Evolutionary conservation across 2,113 vertebrate genomes (phyloP).

Genomic region (Microtus pennsylvanicus): DNA sequence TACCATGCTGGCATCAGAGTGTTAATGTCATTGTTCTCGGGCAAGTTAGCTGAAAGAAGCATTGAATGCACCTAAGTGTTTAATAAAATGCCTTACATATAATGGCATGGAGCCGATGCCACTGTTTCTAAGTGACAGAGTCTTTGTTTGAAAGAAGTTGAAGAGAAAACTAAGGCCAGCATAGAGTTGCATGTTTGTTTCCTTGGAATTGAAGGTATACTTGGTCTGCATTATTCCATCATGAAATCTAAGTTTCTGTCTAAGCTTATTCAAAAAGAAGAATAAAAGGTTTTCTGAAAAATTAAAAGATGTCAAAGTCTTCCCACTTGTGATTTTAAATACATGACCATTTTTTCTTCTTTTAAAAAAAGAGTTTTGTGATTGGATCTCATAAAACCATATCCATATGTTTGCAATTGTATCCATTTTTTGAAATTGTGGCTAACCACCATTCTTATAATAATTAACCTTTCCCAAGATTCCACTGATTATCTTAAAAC

Average conservation of each 20-base stretch:
- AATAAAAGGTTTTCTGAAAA: neutral
- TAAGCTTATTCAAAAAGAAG: neutral
- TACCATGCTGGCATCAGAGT: neutral
- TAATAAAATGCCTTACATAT: neutral
- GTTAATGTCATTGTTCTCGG: neutral
- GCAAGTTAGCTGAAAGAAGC: neutral
- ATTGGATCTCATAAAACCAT: neutral
- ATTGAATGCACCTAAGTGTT: conserved; percentile 1
- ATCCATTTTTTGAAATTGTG: neutral
- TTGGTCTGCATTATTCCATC: neutral
- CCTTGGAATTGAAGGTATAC: neutral
- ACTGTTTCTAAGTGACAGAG: neutral
- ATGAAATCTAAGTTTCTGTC: conserved; percentile 23
- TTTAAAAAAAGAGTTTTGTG: neutral
- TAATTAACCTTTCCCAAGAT: neutral
- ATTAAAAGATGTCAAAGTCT: neutral
- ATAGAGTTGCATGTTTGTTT: neutral
- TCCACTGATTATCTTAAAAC: neutral
- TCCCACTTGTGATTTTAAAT: neutral
- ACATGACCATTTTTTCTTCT: neutral
- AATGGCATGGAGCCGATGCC: neutral
- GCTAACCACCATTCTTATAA: neutral
- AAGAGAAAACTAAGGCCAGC: neutral
- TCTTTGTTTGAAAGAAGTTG: neutral
- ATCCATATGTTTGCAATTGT: conserved; percentile 19